A percentile compares a stretch with the other conserved stretches of the same genome.
phyloP scores from a whole-genome alignment of 1,140 invertebrate species.

The Papilio xuthus region DNA sequence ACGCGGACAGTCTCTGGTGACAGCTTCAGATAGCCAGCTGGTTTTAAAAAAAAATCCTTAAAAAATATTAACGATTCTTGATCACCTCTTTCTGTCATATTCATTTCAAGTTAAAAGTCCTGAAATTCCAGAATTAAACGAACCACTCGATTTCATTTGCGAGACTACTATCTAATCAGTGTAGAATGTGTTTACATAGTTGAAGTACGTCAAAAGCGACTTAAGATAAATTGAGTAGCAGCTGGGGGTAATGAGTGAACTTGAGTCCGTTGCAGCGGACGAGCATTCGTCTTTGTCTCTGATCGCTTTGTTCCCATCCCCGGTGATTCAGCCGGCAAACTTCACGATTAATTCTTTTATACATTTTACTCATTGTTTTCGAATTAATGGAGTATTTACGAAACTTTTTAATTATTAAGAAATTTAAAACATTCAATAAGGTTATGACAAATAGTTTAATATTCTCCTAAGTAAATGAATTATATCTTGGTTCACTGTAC shows the following conservation, averaged over 20 bases:
- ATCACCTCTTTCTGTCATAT: background rate
- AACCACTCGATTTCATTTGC: background rate
- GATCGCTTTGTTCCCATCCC: background rate
- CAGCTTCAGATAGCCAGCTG: too few relatives aligned
- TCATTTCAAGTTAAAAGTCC: background rate
- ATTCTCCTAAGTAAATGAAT: background rate
- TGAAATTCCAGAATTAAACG: background rate
- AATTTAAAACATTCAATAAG: background rate
- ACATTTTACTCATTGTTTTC: background rate
- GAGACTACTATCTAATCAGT: background rate
- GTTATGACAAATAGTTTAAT: background rate
- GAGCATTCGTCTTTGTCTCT: slow-evolving; percentile 13
- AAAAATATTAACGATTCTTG: too few relatives aligned
- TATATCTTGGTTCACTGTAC: background rate
- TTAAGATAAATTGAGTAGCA: slow-evolving; percentile 13
- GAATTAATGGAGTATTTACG: background rate
- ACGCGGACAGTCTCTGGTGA: too few relatives aligned
- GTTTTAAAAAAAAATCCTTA: too few relatives aligned
- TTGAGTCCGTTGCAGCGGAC: background rate
- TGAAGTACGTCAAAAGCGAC: background rate
- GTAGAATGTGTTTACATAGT: slow-evolving; percentile 1
- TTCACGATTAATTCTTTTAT: background rate
- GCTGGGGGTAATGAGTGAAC: slow-evolving; percentile 9
- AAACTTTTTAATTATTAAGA: background rate
- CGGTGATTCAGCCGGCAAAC: slow-evolving; percentile 10